Base-by-base conservation (phyloP, 2,113 vertebrate species). In the Oreotrochilus melanogaster region DNA sequence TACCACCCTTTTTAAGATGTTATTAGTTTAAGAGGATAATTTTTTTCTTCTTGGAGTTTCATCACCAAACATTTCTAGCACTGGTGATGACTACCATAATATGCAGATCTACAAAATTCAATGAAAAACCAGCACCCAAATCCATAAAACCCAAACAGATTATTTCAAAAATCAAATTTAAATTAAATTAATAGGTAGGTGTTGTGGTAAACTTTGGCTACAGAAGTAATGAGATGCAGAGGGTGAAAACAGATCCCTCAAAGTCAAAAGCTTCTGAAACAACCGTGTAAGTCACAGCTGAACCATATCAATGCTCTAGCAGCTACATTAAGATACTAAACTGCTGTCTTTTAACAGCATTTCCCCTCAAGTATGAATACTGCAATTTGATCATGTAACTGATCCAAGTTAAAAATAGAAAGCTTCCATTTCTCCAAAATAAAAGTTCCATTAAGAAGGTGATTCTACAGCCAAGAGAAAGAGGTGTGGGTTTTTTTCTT, bases 401-500 rank as follows among this genome's bases (percentile, higher is more conserved):
- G 28, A 76, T 17, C 25, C 9, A 57, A 65, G 10, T 7, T 56
- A 72, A 75, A 87, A 78, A 24, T 21, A 61, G 39, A 39, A 39
- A 39, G 39, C 39, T 39, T 39, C 39, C 39, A 39, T 39, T 70
- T 82, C 18, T 43, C 30, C 35, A 57, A 42, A 78, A 33, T 3
- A 69, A 45, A 75, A 70, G 30, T 43, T 72, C n/a, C 15, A 74
- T n/a, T 7, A 33, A 64, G 51, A 86, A 39, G 4, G 23, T 14
- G 8, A 76, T 76, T 31, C 35, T 80, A 33, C 39, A 31, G 25
- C 30, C 35, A 58, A n/a, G 11, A 33, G 22, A 54, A 66, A 56
- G 28, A 15, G 9, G 7, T 14, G 7, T 30, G 1, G 1, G 0
- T 18, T 12, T 35, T 50, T 30, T 39, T 2, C 7, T 51, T 19